A percentile compares a stretch with the other conserved stretches of the same genome.
Evolutionary conservation across 2,113 vertebrate species (phyloP).

Genomic region (Gracilinanus agilis): DNA sequence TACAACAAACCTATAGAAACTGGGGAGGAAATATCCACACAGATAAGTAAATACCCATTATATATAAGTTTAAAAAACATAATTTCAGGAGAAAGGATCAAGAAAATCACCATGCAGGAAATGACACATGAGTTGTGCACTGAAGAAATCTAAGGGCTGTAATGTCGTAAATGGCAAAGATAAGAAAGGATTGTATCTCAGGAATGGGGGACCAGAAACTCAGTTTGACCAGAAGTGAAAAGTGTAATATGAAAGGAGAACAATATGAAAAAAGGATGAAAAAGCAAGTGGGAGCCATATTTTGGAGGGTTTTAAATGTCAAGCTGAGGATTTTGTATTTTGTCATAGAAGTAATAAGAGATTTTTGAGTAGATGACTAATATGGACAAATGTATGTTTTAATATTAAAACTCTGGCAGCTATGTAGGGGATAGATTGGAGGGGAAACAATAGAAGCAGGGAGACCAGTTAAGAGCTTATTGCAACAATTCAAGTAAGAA

Average conservation of each 20-base stretch:
- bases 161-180: not conserved
- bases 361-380: not conserved
- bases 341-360: not conserved
- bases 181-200: not conserved
- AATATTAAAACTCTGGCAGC: not conserved
- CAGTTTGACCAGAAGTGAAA: not conserved
- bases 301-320: not conserved
- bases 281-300: not conserved
- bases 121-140: not conserved
- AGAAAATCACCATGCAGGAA: not conserved
- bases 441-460: not conserved
- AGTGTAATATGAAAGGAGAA: too few relatives aligned
- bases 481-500: not conserved
- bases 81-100: not conserved
- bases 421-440: not conserved
- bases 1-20: not conserved
- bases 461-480: not conserved
- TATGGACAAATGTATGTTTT: not conserved
- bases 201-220: not conserved
- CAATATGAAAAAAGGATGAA: not conserved
- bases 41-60: not conserved
- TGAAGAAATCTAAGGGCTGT: not conserved
- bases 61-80: not conserved
- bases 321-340: not conserved
- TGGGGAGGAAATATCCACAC: not conserved